Conservation (phyloP, 2,113 vertebrate species). For the Anser cygnoides region DNA sequence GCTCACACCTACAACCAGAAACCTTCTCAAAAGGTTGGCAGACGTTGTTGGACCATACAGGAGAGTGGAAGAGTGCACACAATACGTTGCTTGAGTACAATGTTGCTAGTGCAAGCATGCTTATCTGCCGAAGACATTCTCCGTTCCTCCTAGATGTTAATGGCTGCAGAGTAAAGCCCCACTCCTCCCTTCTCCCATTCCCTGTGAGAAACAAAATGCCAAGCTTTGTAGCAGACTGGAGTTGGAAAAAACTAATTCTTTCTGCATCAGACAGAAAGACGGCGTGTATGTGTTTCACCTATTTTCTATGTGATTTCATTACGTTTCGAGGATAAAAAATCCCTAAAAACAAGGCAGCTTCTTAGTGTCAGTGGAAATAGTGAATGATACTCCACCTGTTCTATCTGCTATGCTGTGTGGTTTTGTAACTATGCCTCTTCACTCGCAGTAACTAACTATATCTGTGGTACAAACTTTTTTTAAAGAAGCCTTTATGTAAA, state of each 20-base stretch:
- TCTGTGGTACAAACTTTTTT: background rate
- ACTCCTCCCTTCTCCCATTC: background rate
- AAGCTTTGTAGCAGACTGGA: background rate
- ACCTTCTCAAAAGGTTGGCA: background rate
- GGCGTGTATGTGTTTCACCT: background rate
- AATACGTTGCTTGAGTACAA: background rate
- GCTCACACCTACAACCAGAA: background rate
- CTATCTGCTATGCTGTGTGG: background rate
- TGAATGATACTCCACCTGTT: background rate
- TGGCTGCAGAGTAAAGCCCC: background rate
- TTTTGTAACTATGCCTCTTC: background rate
- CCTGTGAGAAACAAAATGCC: background rate
- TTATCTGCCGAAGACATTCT: background rate
- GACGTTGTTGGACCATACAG: background rate
- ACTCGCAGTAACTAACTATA: background rate
- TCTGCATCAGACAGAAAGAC: background rate
- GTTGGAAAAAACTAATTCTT: background rate
- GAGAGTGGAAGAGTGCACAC: background rate
- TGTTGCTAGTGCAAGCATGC: conserved; percentile 12
- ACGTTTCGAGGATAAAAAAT: background rate
- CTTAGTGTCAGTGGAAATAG: background rate
- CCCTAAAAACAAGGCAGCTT: background rate
- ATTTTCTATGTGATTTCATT: background rate
- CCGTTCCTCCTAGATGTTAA: background rate
- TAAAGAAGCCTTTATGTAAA: background rate